Percentiles rank a stretch among this genome's conserved stretches.
phyloP scores from a whole-genome alignment of 2,797 vertebrate species.

The Salarias fasciatus region DNA sequence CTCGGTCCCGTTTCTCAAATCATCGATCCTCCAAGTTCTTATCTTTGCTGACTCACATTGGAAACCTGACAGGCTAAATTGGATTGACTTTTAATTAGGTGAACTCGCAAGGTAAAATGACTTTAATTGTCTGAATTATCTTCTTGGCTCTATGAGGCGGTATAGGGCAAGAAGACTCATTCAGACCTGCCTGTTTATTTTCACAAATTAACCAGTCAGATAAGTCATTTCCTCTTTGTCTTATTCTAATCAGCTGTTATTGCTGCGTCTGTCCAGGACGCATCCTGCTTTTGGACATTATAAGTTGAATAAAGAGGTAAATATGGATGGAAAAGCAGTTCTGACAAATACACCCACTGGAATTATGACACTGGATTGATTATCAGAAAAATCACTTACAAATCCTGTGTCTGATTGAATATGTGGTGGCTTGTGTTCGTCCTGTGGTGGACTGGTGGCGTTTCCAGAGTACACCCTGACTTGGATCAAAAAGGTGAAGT shows the following conservation, averaged over 20 bases:
- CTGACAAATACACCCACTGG: too few relatives aligned
- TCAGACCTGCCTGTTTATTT: conserved; percentile 23
- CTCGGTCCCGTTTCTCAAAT: conserved; percentile 37
- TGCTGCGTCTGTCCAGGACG: too few relatives aligned
- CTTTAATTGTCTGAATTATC: conserved; percentile 75
- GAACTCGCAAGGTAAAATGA: conserved; percentile 63
- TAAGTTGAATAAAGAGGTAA: too few relatives aligned
- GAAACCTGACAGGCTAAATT: conserved; percentile 68
- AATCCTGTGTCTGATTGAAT: too few relatives aligned
- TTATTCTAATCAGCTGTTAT: conserved; percentile 6
- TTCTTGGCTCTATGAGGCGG: conserved; percentile 27
- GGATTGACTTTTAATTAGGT: conserved; percentile 78
- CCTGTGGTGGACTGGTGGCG: too few relatives aligned
- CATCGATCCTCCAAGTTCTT: conserved; percentile 50
- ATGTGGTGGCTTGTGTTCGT: too few relatives aligned
- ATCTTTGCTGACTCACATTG: conserved; percentile 56
- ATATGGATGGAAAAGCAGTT: too few relatives aligned
- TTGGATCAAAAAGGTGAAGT: too few relatives aligned
- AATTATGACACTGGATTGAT: too few relatives aligned
- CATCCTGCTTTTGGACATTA: too few relatives aligned
- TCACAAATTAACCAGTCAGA: conserved; percentile 32
- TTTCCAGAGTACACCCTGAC: too few relatives aligned
- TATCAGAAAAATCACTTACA: too few relatives aligned
- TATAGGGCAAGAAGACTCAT: conserved; percentile 13
- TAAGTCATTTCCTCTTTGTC: conserved; percentile 9